Evolutionary conservation across 2,797 vertebrate genomes (phyloP).

Genomic region (Melanotaenia pygmaea): DNA sequence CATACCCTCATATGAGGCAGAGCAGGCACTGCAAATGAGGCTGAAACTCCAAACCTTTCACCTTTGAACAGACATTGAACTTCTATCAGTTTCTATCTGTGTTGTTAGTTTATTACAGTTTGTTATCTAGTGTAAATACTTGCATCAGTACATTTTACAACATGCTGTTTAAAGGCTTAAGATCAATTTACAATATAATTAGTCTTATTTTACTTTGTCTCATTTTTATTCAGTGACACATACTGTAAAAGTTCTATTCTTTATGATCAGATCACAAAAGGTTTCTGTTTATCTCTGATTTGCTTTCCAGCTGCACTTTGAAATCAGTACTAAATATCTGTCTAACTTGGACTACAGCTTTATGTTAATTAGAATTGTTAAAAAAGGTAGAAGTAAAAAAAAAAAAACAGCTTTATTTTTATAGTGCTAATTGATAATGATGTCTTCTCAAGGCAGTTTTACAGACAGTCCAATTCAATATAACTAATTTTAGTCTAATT

Average conservation of each 20-base stretch:
- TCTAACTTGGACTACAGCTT: background rate
- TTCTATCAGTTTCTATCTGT: constrained; percentile 14
- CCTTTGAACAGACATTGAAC: constrained; percentile 27
- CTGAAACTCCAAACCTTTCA: constrained; percentile 43
- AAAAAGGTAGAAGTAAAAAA: no score
- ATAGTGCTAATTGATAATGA: no score
- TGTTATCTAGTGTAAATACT: background rate
- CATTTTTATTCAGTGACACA: background rate
- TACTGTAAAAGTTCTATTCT: background rate
- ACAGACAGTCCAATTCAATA: no score
- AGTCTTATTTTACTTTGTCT: background rate
- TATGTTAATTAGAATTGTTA: background rate
- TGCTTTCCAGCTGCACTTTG: background rate
- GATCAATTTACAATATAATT: background rate
- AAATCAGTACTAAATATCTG: background rate
- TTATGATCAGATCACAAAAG: background rate
- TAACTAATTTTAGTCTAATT: no score
- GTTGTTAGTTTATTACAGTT: background rate
- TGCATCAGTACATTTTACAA: background rate
- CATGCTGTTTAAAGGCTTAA: background rate
- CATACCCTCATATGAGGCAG: constrained; percentile 26
- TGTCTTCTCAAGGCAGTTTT: no score
- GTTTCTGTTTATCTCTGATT: background rate
- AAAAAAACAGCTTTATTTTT: no score
- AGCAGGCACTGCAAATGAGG: constrained; percentile 32